Evolutionary conservation across 2,797 vertebrate species (phyloP), one percentile per base, ranked within the genome.

Genomic region (Rachycentron canadum): DNA sequence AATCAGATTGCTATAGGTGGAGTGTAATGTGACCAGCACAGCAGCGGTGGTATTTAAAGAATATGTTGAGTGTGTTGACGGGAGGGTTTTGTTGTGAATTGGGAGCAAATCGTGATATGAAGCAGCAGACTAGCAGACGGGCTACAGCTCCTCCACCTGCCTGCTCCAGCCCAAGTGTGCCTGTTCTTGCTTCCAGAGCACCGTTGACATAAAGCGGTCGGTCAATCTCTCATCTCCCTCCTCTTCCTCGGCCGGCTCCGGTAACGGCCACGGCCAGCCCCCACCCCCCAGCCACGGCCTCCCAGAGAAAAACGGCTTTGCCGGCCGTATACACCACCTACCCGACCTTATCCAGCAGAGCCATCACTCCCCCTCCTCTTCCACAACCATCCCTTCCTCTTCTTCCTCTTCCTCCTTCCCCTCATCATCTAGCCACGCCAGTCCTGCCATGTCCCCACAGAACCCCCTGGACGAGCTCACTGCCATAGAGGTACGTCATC

Each of bases 321-420:
- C 96, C 83, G 95, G 96, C 93, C 97, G 94, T 95, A 97, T 97
- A 95, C 97, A 98, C 95, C 97, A 97, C 96, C 97, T 99, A 88
- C 98, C 98, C 93, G 98, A 99, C 96, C 97, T 99, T 96, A 98
- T 99, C 96, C 98, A 99, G 95, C 98, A 98, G 97, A 99, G 98
- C 96, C 98, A 99, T 95, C 97, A 97, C 96, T 97, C 97, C 96
- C 96, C 97, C 90, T 96, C 97, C 96, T 96, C 97, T 88, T 96
- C 97, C 85, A 94, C 96, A 94, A 94, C 97, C 96, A 96, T 96
- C 96, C 95, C 96, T 96, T 96, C 97, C 95, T 96, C 96, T 94
- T 94, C 81, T 17, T 79, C 81, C 94, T 95, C 96, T 88, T 95
- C 96, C 94, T 96, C 96, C 95, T 96, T 96, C 95, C 96, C 96